Percentiles rank a stretch among this genome's conserved stretches.
Conservation (phyloP, 2,797 vertebrate species). For the Hydrophis major region DNA sequence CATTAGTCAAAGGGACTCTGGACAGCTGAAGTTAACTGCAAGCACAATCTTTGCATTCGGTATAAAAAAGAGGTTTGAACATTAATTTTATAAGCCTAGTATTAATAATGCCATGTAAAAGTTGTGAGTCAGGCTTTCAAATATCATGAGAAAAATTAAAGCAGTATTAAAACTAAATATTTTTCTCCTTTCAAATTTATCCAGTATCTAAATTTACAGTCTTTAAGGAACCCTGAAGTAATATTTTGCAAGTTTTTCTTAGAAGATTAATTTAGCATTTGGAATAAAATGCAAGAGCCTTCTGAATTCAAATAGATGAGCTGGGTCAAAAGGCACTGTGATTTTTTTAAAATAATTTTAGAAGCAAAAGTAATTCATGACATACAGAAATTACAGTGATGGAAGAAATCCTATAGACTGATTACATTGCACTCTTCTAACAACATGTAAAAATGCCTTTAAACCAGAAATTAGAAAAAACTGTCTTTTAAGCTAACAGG, state of each 20-base stretch:
- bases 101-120: constrained; percentile 2
- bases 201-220: not conserved
- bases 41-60: not conserved
- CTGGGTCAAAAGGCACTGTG: not conserved
- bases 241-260: not conserved
- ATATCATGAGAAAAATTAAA: constrained; percentile 5
- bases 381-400: not conserved
- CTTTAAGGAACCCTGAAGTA: constrained; percentile 10
- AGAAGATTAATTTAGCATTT: not conserved
- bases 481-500: not conserved
- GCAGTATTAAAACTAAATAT: constrained; percentile 5
- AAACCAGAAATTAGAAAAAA: not conserved
- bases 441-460: not conserved
- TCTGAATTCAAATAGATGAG: not conserved
- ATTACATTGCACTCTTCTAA: not conserved
- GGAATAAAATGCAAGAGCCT: not conserved
- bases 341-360: not conserved
- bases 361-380: not conserved
- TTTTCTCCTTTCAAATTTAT: not conserved
- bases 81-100: not conserved
- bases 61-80: not conserved
- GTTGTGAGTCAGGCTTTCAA: constrained; percentile 6
- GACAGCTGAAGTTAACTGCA: not conserved
- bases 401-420: not conserved
- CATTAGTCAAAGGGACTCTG: not conserved